Conservation (phyloP, 2,113 vertebrate genomes). For the Pachycephala philippinensis region DNA sequence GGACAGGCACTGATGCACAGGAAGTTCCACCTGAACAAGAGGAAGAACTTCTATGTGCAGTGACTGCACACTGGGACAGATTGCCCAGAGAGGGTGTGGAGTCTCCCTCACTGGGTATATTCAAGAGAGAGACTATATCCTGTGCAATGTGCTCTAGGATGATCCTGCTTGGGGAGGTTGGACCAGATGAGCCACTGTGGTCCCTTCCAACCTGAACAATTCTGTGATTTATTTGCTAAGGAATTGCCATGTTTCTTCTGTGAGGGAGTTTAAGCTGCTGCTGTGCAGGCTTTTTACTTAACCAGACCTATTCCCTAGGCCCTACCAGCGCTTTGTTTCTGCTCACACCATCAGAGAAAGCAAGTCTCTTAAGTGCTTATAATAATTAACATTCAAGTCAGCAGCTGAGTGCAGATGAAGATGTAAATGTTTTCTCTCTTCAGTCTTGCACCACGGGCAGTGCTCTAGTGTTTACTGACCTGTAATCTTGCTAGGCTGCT, state of each 20-base stretch:
- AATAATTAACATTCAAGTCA: conserved; percentile 1
- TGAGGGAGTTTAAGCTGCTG: not conserved
- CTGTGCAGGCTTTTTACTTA: not conserved
- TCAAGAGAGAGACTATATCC: not conserved
- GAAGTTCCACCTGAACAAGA: not conserved
- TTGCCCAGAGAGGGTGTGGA: not conserved
- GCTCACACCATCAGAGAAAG: not conserved
- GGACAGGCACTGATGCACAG: not conserved
- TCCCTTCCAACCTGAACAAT: not conserved
- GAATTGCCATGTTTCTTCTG: not conserved
- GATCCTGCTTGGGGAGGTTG: not conserved
- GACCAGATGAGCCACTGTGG: accelerated
- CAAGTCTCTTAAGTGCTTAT: not conserved
- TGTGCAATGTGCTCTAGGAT: not conserved
- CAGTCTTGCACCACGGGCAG: not conserved
- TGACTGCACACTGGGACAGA: not conserved
- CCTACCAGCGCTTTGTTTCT: not conserved
- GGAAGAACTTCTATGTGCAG: not conserved
- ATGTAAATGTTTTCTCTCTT: not conserved
- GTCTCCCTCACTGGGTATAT: not conserved
- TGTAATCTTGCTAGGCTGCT: not conserved
- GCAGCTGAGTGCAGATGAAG: not conserved
- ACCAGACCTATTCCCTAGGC: not conserved
- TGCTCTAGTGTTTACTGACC: not conserved
- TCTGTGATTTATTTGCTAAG: not conserved